Base-by-base conservation (phyloP, 2,113 vertebrate species). In the Notothenia rossii region DNA sequence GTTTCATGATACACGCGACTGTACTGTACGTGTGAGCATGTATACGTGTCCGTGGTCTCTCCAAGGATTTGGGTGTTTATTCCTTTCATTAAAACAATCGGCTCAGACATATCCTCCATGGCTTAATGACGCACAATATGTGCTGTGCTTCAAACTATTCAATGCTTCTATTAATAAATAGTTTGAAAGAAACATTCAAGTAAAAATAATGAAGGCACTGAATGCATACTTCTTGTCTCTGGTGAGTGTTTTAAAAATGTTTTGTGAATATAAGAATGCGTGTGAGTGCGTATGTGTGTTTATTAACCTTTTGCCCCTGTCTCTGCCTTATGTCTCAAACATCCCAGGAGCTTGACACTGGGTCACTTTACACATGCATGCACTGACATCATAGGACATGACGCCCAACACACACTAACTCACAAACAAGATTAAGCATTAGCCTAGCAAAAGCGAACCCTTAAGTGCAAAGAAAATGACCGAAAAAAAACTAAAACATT, bases 221-320 rank as follows among this genome's bases (percentile, higher is more conserved):
- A 70, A 59, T 61, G 64, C 60, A 45, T 29, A n/a, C 2, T 15
- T 74, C 3, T 67, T 15, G 71, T 53, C 45, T 82, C 69, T 89
- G 79, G 67, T 64, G 75, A 76, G 72, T 83, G 81, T 83, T 78
- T 75, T 61, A 46, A 36, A 36, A 33, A 36, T 81, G 1, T 43
- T 69, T 10, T 72, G 66, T 75, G 68, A 3, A 13, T 70, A 55
- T 40, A 53, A 60, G 56, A 67, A 68, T 61, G 82, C 1, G 25
- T 25, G 14, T 20, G 40, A 53, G 53, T 15, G 20, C 0, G 6
- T 75, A 20, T 59, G 60, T 62, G 82, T 7, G 49, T 61, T 86
- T 91, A 86, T 89, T 92, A 90, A 92, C 92, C 92, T 89, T 84
- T 88, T 84, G 84, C 54, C 86, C 91, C 64, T 20, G 82, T 90